phyloP scores from a whole-genome alignment of 2,113 vertebrate species.

The Prionailurus viverrinus region DNA sequence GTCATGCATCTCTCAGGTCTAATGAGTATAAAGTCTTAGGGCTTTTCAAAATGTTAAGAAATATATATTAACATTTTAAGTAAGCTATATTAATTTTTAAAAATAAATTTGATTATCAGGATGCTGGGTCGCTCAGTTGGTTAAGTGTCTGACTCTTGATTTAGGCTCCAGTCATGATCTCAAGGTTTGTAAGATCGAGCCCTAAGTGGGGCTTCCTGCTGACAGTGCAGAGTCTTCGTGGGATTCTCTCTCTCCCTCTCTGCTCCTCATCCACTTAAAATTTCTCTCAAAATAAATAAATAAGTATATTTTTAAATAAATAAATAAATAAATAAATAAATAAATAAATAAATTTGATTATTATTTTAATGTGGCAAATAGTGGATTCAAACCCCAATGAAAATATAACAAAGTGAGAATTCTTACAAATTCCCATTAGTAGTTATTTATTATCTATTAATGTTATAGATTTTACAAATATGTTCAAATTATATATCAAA shows the following conservation, averaged over 20 bases:
- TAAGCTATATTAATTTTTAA: neutral
- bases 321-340: conserved; percentile 1
- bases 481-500: neutral
- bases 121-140: too few relatives aligned
- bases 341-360: neutral
- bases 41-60: conserved; percentile 10
- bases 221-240: too few relatives aligned
- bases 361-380: neutral
- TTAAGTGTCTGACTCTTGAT: too few relatives aligned
- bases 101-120: neutral
- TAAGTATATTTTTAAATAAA: neutral
- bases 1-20: neutral
- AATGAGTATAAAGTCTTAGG: neutral
- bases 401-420: neutral
- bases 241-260: too few relatives aligned
- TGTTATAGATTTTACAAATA: neutral
- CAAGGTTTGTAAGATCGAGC: too few relatives aligned
- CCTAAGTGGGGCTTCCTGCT: too few relatives aligned
- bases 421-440: neutral
- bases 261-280: too few relatives aligned
- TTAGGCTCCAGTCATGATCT: too few relatives aligned
- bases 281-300: too few relatives aligned
- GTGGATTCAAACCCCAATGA: neutral
- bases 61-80: neutral
- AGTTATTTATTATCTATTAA: neutral